These are phyloP conservation scores for Temnothorax unifasciatus DNA, from an alignment of 2,888 invertebrate species.

Conservation along the genomic window DNA sequence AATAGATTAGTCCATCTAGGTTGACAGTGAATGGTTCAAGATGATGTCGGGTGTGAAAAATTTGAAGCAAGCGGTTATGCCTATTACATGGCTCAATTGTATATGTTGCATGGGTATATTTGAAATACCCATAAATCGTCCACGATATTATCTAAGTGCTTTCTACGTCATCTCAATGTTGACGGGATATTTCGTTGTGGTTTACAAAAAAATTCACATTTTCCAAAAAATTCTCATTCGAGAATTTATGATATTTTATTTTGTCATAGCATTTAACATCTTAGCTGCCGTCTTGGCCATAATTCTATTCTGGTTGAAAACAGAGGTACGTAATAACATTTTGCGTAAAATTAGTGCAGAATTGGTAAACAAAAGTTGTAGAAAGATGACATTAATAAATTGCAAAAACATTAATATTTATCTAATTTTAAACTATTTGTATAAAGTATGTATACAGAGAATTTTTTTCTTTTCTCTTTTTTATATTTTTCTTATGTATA, in stretches of 20 bases:
- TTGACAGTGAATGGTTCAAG: not conserved
- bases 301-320: slow-evolving; percentile 28
- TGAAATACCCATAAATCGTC: slow-evolving; percentile 42
- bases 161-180: not conserved
- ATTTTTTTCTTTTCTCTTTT: not conserved
- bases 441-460: not conserved
- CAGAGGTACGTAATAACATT: slow-evolving; percentile 33
- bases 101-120: slow-evolving; percentile 50
- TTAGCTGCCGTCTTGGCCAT: slow-evolving; percentile 16
- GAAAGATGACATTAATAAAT: not conserved
- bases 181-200: not conserved
- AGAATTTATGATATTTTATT: not conserved
- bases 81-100: slow-evolving; percentile 43
- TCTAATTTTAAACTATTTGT: not conserved
- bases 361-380: not conserved
- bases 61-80: slow-evolving; percentile 27
- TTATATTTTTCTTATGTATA: not conserved
- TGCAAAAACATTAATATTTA: not conserved
- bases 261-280: not conserved
- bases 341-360: not conserved
- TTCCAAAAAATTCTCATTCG: not conserved
- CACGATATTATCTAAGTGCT: slow-evolving; percentile 22
- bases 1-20: not conserved
- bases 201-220: not conserved
- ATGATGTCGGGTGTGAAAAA: not conserved